Base-by-base conservation (phyloP, 2,888 invertebrate species). In the Autographa gamma region DNA sequence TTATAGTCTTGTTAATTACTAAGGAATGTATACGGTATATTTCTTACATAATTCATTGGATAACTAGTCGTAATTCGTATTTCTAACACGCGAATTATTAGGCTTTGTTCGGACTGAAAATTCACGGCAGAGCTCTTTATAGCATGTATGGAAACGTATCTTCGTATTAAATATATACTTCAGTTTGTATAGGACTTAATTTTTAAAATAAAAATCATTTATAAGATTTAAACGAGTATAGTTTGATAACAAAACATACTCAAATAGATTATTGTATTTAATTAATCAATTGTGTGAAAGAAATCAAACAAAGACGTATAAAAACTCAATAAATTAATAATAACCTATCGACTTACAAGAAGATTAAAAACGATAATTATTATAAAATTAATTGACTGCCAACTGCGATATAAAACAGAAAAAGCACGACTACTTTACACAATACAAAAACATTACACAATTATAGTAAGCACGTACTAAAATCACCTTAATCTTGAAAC, bases 401-500 rank as follows among this genome's bases (percentile, higher is more conserved):
- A 43, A 43, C 16, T 16, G 16, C 16, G 16, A 16, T 0, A 43
- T 5, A 14, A 11, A 14, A 43, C 14, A 43, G 14, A 0, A 14
- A 16, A 43, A 43, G 16, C 43, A 43, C 43, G 43, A 43, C 4
- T 5, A 43, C 43, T 16, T 14, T 5, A 43, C 16, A 43, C 43
- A 43, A 48, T n/a, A n/a, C n/a, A 48, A 6, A 48, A 16, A 16
- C n/a, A 48, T 48, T n/a, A 48, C 48, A 48, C 48, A 48, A n/a
- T 48, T 14, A 43, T 14, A n/a, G 14, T 7, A 8, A 16, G 16
- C 16, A n/a, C 6, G n/a, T 48, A 48, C 48, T n/a, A 5, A 48
- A 48, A 48, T 48, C 48, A 48, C n/a, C 48, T 48, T n/a, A 48
- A 48, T 48, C 48, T n/a, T 56, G n/a, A n/a, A n/a, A n/a, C n/a